Conservation (phyloP, 2,888 invertebrate species). For the Euzophera pinguis region DNA sequence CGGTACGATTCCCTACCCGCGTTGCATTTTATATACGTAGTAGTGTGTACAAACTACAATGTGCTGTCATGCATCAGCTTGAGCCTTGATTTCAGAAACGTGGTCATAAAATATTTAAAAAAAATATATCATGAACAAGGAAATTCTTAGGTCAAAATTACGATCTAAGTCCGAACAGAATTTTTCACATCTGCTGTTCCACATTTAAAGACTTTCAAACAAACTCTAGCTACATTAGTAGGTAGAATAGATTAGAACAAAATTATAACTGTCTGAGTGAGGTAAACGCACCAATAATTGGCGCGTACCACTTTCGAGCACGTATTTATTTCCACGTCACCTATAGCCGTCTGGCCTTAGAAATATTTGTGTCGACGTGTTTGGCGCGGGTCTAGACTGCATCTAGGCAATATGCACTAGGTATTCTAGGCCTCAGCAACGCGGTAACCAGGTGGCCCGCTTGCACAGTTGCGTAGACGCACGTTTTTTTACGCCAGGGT, state of each 20-base stretch:
- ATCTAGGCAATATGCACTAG: constrained; percentile 26
- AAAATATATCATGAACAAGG: too few species aligned
- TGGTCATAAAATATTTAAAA: too few species aligned
- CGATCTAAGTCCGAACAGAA: too few species aligned
- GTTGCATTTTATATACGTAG: too few species aligned
- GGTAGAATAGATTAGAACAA: too few species aligned
- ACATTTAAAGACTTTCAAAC: too few species aligned
- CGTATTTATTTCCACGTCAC: constrained; percentile 2
- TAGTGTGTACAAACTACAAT: too few species aligned
- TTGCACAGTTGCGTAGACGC: constrained; percentile 54
- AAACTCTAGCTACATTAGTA: too few species aligned
- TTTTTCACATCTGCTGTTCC: too few species aligned
- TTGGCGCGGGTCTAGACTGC: constrained; percentile 41
- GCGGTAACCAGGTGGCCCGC: constrained; percentile 66
- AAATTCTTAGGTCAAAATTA: too few species aligned
- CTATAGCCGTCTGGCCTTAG: constrained; percentile 8
- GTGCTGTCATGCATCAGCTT: too few species aligned
- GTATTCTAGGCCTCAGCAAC: constrained; percentile 52
- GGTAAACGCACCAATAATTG: background rate
- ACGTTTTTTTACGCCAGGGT: constrained; percentile 29
- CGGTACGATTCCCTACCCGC: background rate
- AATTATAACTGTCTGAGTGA: background rate
- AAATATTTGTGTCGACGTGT: constrained; percentile 41
- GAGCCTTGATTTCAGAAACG: too few species aligned
- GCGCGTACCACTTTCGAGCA: background rate